Evolutionary conservation across 2,797 vertebrate species (phyloP).

Genomic region (Ibycter americanus): DNA sequence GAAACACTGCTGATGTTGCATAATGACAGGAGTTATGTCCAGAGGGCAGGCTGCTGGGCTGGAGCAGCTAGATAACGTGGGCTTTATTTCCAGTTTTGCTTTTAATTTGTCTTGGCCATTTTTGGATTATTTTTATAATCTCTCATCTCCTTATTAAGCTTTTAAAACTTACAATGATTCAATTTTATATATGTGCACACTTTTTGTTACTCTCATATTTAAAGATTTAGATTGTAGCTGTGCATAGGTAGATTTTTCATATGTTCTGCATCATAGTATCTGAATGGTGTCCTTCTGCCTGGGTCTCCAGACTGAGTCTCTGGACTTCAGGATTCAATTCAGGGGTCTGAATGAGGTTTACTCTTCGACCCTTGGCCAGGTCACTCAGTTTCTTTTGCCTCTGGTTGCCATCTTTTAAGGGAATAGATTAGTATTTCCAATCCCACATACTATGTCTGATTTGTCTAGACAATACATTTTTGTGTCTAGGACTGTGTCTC

Average conservation of each 20-base stretch:
- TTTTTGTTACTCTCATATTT: not conserved
- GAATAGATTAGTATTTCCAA: conserved; percentile 40
- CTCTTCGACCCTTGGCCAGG: conserved; percentile 22
- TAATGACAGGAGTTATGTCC: not conserved
- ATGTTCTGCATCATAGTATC: not conserved
- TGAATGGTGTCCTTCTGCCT: not conserved
- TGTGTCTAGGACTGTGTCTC: conserved; percentile 58
- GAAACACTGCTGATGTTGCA: not conserved
- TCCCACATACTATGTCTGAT: conserved; percentile 59
- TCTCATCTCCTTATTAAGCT: not conserved
- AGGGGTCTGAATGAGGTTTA: not conserved
- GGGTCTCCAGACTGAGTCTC: not conserved
- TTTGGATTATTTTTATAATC: not conserved
- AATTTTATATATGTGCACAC: accelerated
- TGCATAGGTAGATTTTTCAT: not conserved
- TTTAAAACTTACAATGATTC: not conserved
- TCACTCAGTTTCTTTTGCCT: conserved; percentile 20
- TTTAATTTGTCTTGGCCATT: not conserved
- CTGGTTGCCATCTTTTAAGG: conserved; percentile 43
- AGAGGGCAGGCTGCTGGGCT: not conserved
- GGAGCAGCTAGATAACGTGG: accelerated
- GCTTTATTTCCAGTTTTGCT: conserved; percentile 9
- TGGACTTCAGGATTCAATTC: not conserved
- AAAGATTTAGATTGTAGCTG: not conserved
- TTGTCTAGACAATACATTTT: conserved; percentile 69